Base-by-base conservation (phyloP, 2,113 vertebrate species). In the Elanus axillaris region DNA sequence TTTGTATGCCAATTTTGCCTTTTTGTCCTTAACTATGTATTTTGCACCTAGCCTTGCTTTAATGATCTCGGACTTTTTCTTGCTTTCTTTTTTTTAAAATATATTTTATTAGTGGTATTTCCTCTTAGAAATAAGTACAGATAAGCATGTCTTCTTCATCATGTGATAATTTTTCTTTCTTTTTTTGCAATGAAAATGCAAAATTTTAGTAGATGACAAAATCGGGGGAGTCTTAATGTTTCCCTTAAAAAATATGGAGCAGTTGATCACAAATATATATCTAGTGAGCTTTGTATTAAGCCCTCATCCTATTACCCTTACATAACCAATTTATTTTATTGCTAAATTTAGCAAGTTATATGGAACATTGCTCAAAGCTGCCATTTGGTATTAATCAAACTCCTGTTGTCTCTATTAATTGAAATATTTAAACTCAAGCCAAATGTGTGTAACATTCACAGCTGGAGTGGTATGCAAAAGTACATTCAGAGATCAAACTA, bases 401-500 rank as follows among this genome's bases (percentile, higher is more conserved):
- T 98, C 97, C 98, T 97, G 98, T 98, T 98, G 97, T 98, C 98
- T 98, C 94, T 97, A 96, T 98, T 98, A 98, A 98, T 97, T 98
- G 97, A 98, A 98, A 98, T 98, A 98, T 97, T 98, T 98, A 97
- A 97, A 98, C 95, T 98, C 96, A 96, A 94, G 91, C 86, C 75
- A 95, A 96, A 97, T 96, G 75, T 91, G 71, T 96, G 84, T 95
- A 95, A 50, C 71, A 38, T 80, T 95, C 89, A 79, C 94, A 96
- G 96, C 95, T 97, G 93, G 91, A 94, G 80, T 73, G 82, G 83
- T 87, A 84, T 84, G 73, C 79, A 82, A 16, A 96, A 96, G 79
- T 94, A 94, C 66, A 32, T 91, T 95, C 77, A 66, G 96, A 93
- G 94, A 95, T 95, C 88, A 87, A 75, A 76, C 93, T 91, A 94